These are phyloP conservation scores for Glaucopsyche alexis DNA, from an alignment of 2,888 invertebrate species.

Conservation along the genomic window DNA sequence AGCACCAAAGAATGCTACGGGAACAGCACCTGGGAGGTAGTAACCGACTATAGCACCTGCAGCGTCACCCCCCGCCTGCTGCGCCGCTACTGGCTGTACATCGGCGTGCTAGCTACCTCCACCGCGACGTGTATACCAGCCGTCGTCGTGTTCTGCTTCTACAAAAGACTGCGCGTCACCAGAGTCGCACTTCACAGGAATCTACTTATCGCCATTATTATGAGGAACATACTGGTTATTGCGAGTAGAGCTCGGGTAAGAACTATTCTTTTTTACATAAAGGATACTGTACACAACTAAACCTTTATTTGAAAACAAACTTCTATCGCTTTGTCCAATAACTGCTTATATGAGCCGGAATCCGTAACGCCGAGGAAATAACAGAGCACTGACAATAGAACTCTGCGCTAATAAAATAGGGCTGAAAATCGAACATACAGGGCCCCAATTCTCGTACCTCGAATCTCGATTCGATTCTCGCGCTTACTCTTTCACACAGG, in stretches of 20 bases:
- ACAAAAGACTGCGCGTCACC: conserved; percentile 74
- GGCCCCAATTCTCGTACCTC: too few species aligned
- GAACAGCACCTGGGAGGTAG: conserved; percentile 79
- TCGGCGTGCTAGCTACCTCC: conserved; percentile 74
- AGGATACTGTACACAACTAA: too few species aligned
- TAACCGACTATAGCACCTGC: conserved; percentile 81
- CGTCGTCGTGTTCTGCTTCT: conserved; percentile 77
- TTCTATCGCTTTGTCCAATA: too few species aligned
- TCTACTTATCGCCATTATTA: conserved; percentile 78
- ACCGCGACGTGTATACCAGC: conserved; percentile 78
- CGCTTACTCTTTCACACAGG: too few species aligned
- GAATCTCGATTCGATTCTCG: too few species aligned
- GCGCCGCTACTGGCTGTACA: conserved; percentile 75
- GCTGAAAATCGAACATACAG: too few species aligned
- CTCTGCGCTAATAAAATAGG: too few species aligned
- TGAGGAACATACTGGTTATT: conserved; percentile 80
- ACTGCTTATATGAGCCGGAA: too few species aligned
- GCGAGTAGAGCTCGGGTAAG: conserved; percentile 76
- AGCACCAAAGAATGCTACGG: conserved; percentile 77
- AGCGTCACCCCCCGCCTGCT: conserved; percentile 76
- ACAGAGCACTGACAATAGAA: too few species aligned
- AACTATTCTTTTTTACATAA: too few species aligned
- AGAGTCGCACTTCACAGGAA: conserved; percentile 81
- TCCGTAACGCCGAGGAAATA: too few species aligned
- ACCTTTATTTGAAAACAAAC: too few species aligned